Evolutionary conservation across 2,797 vertebrate species (phyloP), one percentile per base, ranked within the genome.

Genomic region (Coendou prehensilis): DNA sequence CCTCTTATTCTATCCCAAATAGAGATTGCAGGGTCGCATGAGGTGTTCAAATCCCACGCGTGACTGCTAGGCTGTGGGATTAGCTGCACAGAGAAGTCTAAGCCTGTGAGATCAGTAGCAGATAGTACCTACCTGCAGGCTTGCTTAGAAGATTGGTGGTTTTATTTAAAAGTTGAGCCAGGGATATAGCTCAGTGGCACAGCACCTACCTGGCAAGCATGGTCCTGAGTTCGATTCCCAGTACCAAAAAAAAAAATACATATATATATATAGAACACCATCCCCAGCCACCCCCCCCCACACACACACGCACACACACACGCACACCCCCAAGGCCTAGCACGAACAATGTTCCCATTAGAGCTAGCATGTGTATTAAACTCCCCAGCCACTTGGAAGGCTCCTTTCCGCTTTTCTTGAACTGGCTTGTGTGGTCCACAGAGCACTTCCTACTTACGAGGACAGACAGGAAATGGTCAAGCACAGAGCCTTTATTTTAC

Each of bases 401-500:
- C 52, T 87, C 33, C 33, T 87, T 86, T 59, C 52, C 15, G 61
- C 14, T 67, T 90, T 59, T 81, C 28, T 73, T 50, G 87, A 89
- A 45, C 57, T 88, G 78, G 89, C 67, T 75, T 92, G 28, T 20
- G 41, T 91, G 56, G 47, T 93, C 91, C 81, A 78, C 61, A 85
- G 86, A 96, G 89, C 17, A 91, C 56, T 93, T 95, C 61, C 93
- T 78, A 71, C 92, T 90, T 85, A 85, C 45, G 95, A 76, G 56
- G 18, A 97, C 45, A 63, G 81, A 95, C 97, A 97, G 96, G 84
- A 85, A 80, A 91, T 91, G 90, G 89, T 87, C 90, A 86, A 98
- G 98, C 98, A 98, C 96, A 96, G 97, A 98, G 97, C 97, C 97
- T 99, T 99, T 99, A 99, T 98, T 99, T 98, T 88, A 98, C 93